These are phyloP conservation scores for Mormyrops attenuatus DNA, from an alignment of 2,797 vertebrate genomes.

Conservation along the genomic window DNA sequence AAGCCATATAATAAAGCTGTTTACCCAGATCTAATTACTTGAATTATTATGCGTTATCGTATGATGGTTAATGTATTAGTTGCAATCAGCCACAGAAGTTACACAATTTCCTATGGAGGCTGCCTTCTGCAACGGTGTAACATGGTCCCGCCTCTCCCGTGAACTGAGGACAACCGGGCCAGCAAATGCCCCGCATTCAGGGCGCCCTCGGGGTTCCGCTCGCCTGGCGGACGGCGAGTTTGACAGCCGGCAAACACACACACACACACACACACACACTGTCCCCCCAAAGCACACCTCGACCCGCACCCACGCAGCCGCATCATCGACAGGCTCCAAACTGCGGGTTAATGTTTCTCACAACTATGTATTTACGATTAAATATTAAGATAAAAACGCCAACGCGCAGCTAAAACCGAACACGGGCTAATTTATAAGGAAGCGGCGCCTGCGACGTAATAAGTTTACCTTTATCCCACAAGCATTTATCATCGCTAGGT, in stretches of 20 bases:
- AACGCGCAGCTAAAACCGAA: neutral
- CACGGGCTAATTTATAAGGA: neutral
- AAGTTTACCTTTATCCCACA: neutral
- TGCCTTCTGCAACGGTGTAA: neutral
- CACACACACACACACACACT: neutral
- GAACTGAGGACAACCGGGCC: neutral
- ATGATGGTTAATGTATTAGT: neutral
- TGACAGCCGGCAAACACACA: neutral
- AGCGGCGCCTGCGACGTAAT: neutral
- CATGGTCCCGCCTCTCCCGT: neutral
- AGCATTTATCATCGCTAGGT: neutral
- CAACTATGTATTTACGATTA: neutral
- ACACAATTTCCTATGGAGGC: neutral
- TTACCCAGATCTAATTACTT: neutral
- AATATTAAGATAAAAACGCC: neutral
- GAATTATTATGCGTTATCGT: neutral
- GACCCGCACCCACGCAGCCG: conserved; percentile 4
- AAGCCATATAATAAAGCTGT: neutral
- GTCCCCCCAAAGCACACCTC: neutral
- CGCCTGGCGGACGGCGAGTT: neutral
- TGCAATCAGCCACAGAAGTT: neutral
- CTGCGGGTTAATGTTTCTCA: neutral
- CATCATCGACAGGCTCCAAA: neutral
- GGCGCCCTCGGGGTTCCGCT: neutral
- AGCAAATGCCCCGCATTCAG: neutral